phyloP scores from a whole-genome alignment of 2,888 invertebrate genomes.

The Scelioninae gen. 1 region DNA sequence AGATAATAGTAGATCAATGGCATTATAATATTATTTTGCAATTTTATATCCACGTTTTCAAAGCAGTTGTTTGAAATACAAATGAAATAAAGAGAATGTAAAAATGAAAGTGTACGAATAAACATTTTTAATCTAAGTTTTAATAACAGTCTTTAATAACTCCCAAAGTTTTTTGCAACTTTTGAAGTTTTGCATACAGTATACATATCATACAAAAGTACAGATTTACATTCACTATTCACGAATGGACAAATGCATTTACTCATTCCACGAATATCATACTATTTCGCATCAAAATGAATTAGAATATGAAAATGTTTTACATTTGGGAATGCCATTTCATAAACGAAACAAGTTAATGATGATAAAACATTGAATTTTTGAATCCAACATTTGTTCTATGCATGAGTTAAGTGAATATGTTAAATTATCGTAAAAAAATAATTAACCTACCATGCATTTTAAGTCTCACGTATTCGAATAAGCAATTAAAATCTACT shows the following conservation, averaged over 20 bases:
- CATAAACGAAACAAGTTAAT: too few relatives aligned
- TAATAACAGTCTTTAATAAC: conserved; percentile 59
- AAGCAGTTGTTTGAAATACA: background rate
- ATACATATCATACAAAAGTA: conserved; percentile 59
- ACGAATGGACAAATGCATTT: background rate
- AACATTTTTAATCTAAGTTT: conserved; percentile 16
- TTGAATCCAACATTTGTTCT: too few relatives aligned
- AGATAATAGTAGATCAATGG: conserved; percentile 50
- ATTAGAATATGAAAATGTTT: too few relatives aligned
- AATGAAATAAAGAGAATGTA: background rate
- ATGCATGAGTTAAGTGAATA: too few relatives aligned
- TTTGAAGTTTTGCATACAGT: conserved; percentile 20
- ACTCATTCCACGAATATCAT: background rate
- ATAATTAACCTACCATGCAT: too few relatives aligned
- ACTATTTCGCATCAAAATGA: too few relatives aligned
- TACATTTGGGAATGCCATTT: too few relatives aligned
- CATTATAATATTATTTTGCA: conserved; percentile 18
- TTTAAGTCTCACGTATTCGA: too few relatives aligned
- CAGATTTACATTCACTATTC: conserved; percentile 46
- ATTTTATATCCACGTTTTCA: too few relatives aligned
- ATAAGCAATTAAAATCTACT: too few relatives aligned
- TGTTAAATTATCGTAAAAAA: too few relatives aligned
- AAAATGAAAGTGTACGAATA: background rate
- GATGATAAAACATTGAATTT: too few relatives aligned
- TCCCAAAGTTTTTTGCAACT: conserved; percentile 10